Percentiles rank a stretch among this genome's conserved stretches.
Evolutionary conservation across 2,113 vertebrate genomes (phyloP).

Genomic region (Notechis scutatus): DNA sequence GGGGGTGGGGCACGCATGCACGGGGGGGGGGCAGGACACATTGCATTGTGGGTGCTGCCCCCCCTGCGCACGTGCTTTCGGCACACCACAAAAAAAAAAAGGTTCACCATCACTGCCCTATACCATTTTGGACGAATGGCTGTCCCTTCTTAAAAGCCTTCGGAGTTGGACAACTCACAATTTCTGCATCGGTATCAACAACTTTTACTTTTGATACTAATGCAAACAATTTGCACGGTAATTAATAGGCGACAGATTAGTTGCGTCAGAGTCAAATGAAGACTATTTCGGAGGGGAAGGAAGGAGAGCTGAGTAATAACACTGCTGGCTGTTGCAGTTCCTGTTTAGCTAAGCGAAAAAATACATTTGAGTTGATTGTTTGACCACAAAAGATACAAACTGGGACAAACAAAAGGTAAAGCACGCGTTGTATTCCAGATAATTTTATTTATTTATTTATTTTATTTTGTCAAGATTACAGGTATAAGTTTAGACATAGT

Average conservation of each 20-base stretch:
- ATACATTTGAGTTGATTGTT: neutral
- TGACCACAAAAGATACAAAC: neutral
- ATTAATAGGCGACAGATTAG: conserved; percentile 12
- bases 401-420: conserved; percentile 28
- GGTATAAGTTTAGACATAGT: too few species aligned
- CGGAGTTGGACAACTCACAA: neutral
- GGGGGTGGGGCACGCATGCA: too few species aligned
- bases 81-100: too few species aligned
- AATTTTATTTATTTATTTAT: conserved; percentile 2
- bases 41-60: too few species aligned
- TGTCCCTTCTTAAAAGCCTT: neutral
- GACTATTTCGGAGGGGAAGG: neutral
- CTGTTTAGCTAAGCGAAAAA: neutral
- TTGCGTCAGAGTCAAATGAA: neutral
- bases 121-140: neutral
- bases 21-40: too few species aligned
- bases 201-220: neutral
- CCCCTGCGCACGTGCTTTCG: too few species aligned
- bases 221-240: neutral
- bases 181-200: neutral
- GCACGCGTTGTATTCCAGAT: neutral
- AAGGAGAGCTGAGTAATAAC: neutral
- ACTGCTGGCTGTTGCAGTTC: rapidly evolving
- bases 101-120: too few species aligned
- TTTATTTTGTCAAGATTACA: too few species aligned